Evolutionary conservation across 2,888 invertebrate species (phyloP).

Genomic region (Agriopis aurantiaria): DNA sequence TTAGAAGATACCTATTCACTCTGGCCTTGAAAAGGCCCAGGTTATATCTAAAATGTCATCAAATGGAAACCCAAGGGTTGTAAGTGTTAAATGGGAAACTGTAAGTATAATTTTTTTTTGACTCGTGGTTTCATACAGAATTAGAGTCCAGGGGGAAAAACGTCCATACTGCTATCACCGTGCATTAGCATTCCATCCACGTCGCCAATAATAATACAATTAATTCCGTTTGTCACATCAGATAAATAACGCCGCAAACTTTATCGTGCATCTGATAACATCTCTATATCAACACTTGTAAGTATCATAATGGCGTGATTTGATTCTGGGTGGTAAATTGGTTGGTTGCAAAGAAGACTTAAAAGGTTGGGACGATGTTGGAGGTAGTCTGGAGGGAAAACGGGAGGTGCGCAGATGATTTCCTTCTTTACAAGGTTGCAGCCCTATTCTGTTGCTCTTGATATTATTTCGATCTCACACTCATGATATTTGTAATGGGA

Average conservation of each 20-base stretch:
- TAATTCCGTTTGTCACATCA: constrained; percentile 77
- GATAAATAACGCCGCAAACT: constrained; percentile 52
- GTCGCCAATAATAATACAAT: constrained; percentile 81
- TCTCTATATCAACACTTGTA: constrained; percentile 32
- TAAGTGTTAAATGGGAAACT: too few relatives aligned
- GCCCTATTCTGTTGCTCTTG: too few relatives aligned
- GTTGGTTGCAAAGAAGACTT: constrained; percentile 31
- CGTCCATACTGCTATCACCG: constrained; percentile 22
- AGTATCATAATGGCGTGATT: constrained; percentile 18
- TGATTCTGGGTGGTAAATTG: constrained; percentile 37
- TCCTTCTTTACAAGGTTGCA: constrained; percentile 45
- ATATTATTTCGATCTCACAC: too few relatives aligned
- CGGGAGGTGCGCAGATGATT: constrained; percentile 30
- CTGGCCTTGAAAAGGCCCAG: too few relatives aligned
- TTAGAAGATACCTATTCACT: too few relatives aligned
- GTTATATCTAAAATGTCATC: too few relatives aligned
- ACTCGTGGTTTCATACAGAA: too few relatives aligned
- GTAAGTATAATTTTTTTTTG: too few relatives aligned
- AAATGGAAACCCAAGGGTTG: too few relatives aligned
- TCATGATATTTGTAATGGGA: too few relatives aligned
- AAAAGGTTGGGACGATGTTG: constrained; percentile 39
- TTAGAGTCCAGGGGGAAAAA: too few relatives aligned
- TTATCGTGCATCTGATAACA: constrained; percentile 20
- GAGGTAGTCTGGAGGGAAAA: constrained; percentile 44
- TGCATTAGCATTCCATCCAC: constrained; percentile 67